Percentiles rank a stretch among this genome's conserved stretches.
Conservation (phyloP, 2,888 invertebrate species). For the Xanthia togata region DNA sequence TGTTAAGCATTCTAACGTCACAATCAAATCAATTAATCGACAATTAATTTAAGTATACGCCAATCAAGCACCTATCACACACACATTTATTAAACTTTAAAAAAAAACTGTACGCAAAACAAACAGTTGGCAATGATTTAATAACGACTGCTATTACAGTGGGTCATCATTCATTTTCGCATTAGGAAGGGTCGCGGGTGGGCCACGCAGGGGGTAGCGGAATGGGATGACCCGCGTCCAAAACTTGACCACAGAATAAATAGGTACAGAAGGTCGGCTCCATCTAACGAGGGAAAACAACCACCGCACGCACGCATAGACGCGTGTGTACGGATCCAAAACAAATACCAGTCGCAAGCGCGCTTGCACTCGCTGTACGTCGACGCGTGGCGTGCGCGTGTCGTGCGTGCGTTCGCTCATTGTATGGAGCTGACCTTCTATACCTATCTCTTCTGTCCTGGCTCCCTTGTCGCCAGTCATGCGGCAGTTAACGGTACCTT, state of each 20-base stretch:
- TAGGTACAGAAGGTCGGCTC: conserved; percentile 13
- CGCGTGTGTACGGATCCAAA: not conserved
- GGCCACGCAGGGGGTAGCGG: conserved; percentile 21
- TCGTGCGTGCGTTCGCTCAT: not conserved
- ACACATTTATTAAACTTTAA: conserved; percentile 5
- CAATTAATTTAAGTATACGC: not conserved
- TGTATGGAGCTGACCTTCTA: not conserved
- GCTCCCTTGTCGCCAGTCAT: conserved; percentile 64
- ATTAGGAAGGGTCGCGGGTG: conserved; percentile 71
- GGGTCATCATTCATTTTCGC: conserved; percentile 81
- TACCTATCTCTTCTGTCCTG: not conserved
- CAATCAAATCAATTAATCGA: not conserved
- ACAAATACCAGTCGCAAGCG: too few relatives aligned
- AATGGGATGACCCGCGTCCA: conserved; percentile 60
- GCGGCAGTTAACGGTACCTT: conserved; percentile 58
- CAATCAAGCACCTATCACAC: not conserved
- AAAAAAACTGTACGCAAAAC: conserved; percentile 33
- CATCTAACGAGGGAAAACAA: not conserved
- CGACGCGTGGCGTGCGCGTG: too few relatives aligned
- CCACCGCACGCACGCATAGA: not conserved
- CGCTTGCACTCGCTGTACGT: too few relatives aligned
- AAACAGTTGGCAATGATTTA: conserved; percentile 74
- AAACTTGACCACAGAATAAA: conserved; percentile 29
- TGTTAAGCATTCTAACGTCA: not conserved
- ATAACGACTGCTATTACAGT: conserved; percentile 78